These are phyloP conservation scores for Alethe diademata DNA, from an alignment of 2,113 vertebrate species.

Conservation along the genomic window DNA sequence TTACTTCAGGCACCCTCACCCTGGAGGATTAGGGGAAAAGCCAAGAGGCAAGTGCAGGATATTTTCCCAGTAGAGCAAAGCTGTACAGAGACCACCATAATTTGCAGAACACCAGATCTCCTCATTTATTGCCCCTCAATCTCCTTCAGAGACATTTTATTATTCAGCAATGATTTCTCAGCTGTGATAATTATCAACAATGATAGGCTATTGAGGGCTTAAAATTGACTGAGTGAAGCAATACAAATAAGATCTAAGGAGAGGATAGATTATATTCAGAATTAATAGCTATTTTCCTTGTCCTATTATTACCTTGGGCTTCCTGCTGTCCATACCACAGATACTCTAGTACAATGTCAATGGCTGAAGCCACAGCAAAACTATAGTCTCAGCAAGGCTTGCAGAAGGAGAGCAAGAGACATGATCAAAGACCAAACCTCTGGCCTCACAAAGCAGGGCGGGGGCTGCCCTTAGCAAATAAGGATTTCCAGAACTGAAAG, in stretches of 20 bases:
- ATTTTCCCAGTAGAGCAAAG: not conserved
- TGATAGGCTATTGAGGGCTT: not conserved
- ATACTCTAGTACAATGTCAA: not conserved
- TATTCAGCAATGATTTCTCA: not conserved
- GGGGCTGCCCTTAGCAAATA: not conserved
- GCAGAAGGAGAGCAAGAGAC: not conserved
- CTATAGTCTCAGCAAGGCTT: not conserved
- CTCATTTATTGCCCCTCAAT: not conserved
- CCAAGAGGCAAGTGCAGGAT: not conserved
- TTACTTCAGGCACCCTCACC: not conserved
- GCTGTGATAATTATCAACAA: conserved; percentile 34
- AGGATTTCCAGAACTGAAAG: not conserved
- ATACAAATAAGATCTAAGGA: not conserved
- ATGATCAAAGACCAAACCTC: not conserved
- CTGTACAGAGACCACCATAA: not conserved
- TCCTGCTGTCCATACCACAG: not conserved
- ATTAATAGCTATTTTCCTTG: not conserved
- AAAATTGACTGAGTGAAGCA: not conserved
- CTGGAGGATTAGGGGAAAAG: not conserved
- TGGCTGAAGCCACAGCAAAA: not conserved
- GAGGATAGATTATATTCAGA: not conserved
- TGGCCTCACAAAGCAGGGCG: not conserved
- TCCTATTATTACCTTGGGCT: not conserved
- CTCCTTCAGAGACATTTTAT: not conserved
- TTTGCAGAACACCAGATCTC: not conserved